Percentiles rank a stretch among this genome's conserved stretches.
Conservation (phyloP, 1,140 invertebrate species). For the Amyelois transitella region DNA sequence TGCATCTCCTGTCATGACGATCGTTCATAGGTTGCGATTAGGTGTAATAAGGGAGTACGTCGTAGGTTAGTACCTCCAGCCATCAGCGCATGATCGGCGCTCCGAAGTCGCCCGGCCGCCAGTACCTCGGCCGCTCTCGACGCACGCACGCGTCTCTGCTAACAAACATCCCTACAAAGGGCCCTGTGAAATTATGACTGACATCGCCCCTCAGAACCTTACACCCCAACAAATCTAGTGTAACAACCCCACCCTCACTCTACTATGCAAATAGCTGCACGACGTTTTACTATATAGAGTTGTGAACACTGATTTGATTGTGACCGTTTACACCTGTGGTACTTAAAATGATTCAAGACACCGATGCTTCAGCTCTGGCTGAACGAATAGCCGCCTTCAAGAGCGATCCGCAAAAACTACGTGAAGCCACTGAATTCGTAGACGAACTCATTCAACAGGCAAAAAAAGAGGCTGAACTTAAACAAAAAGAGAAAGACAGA, state of each 20-base stretch:
- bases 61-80: constrained; percentile 7
- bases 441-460: constrained; percentile 69
- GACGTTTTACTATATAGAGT: constrained; percentile 8
- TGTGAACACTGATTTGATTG: constrained; percentile 11
- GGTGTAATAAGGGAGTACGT: constrained; percentile 27
- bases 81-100: constrained; percentile 53
- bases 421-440: constrained; percentile 66
- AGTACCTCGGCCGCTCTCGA: constrained; percentile 38
- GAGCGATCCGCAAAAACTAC: constrained; percentile 67
- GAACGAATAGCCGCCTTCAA: constrained; percentile 63
- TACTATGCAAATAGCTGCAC: constrained; percentile 9
- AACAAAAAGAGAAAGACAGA: constrained; percentile 72
- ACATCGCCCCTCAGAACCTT: constrained; percentile 17
- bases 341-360: constrained; percentile 57
- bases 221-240: constrained; percentile 13
- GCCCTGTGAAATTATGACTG: constrained; percentile 38
- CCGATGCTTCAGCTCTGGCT: constrained; percentile 43
- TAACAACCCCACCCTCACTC: constrained; percentile 15
- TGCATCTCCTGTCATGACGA: constrained; percentile 5
- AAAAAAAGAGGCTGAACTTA: constrained; percentile 66
- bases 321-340: constrained; percentile 9
- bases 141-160: constrained; percentile 22
- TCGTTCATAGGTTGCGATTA: constrained; percentile 41
- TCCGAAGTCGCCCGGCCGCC: constrained; percentile 28
- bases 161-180: constrained; percentile 4